Conservation (phyloP, 2,888 invertebrate genomes). For the Orthosia incerta region DNA sequence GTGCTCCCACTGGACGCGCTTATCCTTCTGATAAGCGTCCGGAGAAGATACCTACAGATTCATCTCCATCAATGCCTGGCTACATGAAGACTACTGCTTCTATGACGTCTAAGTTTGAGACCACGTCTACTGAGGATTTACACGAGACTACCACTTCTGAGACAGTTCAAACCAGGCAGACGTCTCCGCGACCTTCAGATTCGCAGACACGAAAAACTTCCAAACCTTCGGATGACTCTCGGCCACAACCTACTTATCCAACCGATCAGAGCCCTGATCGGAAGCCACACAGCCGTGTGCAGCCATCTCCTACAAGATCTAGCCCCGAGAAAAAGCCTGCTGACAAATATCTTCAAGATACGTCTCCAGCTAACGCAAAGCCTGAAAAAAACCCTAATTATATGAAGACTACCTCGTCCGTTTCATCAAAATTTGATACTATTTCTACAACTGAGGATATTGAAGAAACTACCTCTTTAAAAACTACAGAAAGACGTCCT, state of each 20-base stretch:
- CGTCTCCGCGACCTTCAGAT: conserved; percentile 28
- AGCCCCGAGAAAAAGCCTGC: conserved; percentile 31
- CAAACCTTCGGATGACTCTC: conserved; percentile 32
- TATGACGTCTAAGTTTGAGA: conserved; percentile 48
- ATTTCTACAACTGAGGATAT: conserved; percentile 34
- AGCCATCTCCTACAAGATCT: conserved; percentile 26
- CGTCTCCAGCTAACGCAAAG: conserved; percentile 44
- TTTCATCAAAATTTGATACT: conserved; percentile 44
- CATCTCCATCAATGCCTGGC: conserved; percentile 37
- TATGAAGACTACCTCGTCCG: conserved; percentile 43
- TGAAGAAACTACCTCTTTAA: conserved; percentile 21
- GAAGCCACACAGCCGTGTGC: conserved; percentile 9
- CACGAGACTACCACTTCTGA: conserved; percentile 28
- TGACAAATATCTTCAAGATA: conserved; percentile 33
- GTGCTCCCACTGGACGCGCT: not conserved
- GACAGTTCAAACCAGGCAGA: conserved; percentile 24
- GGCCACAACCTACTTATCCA: conserved; percentile 1
- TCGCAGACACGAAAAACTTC: conserved; percentile 41
- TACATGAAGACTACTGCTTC: conserved; percentile 53
- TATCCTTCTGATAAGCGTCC: conserved; percentile 32
- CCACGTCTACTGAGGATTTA: conserved; percentile 43
- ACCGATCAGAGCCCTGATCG: conserved; percentile 23
- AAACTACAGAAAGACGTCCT: conserved; percentile 21
- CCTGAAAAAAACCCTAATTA: conserved; percentile 37
- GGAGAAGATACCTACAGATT: conserved; percentile 40